Percentiles rank a stretch among this genome's conserved stretches.
Evolutionary conservation across 2,113 vertebrate species (phyloP).

Genomic region (Apodemus sylvaticus): DNA sequence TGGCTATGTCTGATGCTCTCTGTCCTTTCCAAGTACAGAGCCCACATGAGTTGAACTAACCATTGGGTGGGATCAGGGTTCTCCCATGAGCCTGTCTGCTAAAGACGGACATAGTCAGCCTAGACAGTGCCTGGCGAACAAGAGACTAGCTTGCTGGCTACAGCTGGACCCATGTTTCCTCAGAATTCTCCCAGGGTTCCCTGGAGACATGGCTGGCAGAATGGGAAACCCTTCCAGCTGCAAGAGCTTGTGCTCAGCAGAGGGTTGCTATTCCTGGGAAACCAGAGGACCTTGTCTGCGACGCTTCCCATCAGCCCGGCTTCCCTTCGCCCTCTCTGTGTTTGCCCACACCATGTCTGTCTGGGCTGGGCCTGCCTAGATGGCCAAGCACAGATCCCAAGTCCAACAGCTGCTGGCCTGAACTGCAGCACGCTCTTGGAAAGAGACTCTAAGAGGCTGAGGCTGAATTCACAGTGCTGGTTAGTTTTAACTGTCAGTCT

Average conservation of each 20-base stretch:
- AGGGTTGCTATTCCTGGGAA: constrained; percentile 14
- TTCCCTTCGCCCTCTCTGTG: neutral
- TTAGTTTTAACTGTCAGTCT: neutral
- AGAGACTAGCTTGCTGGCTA: neutral
- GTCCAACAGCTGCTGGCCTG: neutral
- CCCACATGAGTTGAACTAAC: neutral
- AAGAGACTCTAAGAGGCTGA: neutral
- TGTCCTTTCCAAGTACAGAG: neutral
- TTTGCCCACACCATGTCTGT: neutral
- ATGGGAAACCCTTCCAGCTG: constrained; percentile 21
- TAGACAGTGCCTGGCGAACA: neutral
- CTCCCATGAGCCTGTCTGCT: neutral
- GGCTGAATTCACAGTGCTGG: neutral
- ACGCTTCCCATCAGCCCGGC: neutral
- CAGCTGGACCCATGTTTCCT: neutral
- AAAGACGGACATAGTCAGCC: neutral
- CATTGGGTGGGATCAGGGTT: neutral
- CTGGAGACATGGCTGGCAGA: constrained; percentile 29
- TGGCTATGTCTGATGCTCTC: neutral
- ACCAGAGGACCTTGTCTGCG: neutral
- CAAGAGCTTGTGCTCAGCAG: constrained; percentile 20
- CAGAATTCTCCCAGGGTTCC: constrained; percentile 57
- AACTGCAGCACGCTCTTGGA: too few species aligned
- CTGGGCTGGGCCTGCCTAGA: neutral
- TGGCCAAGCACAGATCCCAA: neutral